Conservation (phyloP, 2,888 invertebrate species). For the Axea sp. region DNA sequence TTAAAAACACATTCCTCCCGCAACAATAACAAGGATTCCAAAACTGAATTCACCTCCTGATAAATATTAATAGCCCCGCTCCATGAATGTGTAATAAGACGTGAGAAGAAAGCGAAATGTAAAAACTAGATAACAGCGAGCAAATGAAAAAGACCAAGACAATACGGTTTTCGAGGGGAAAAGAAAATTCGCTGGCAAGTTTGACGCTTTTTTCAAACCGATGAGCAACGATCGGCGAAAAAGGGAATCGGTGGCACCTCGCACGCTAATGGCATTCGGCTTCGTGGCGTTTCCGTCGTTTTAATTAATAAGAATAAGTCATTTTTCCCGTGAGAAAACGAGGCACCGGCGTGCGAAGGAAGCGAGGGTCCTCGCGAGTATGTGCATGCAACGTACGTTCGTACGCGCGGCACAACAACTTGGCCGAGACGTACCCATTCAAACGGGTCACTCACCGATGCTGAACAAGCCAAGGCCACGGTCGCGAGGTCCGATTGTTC, state of each 20-base stretch:
- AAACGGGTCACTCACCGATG: slow-evolving; percentile 75
- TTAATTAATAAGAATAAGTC: slow-evolving; percentile 62
- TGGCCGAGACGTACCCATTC: slow-evolving; percentile 62
- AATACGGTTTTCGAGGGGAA: too few relatives aligned
- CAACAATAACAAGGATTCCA: not conserved
- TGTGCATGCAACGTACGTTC: slow-evolving; percentile 31
- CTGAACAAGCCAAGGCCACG: slow-evolving; percentile 68
- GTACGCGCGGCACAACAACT: slow-evolving; percentile 16
- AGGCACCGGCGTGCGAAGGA: slow-evolving; percentile 62
- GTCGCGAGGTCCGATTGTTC: not conserved
- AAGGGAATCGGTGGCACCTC: slow-evolving; percentile 1
- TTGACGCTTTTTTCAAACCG: not conserved
- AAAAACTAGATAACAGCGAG: too few relatives aligned
- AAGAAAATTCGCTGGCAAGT: not conserved
- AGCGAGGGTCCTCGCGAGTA: slow-evolving; percentile 36
- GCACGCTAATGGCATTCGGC: slow-evolving; percentile 12
- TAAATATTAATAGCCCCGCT: slow-evolving; percentile 23
- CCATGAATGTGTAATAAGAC: slow-evolving; percentile 11
- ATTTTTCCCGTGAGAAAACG: slow-evolving; percentile 74
- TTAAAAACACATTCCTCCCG: slow-evolving; percentile 4
- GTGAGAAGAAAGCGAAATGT: slow-evolving; percentile 1
- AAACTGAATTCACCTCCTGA: not conserved
- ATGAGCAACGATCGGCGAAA: not conserved
- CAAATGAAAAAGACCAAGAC: too few relatives aligned
- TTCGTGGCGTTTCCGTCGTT: slow-evolving; percentile 36